A percentile compares a stretch with the other conserved stretches of the same genome.
Evolutionary conservation across 1,140 invertebrate species (phyloP).

Genomic region (Drosophila burlai): DNA sequence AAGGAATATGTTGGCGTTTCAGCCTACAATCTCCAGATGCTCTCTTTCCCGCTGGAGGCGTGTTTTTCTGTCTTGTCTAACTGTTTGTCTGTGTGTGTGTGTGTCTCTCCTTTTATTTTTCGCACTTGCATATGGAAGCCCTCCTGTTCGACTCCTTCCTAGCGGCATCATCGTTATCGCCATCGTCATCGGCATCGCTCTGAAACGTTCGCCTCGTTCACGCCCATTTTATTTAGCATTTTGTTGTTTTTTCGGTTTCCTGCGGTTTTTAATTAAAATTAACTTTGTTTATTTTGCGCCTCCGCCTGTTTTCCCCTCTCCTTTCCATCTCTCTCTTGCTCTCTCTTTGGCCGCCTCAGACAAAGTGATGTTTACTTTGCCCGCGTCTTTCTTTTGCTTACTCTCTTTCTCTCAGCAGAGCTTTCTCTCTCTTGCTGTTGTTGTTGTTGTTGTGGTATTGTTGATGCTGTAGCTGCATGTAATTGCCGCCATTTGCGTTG

Average conservation of each 20-base stretch:
- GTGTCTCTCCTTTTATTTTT: conserved; percentile 41
- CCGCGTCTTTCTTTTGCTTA: conserved; percentile 36
- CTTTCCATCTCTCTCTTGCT: neutral
- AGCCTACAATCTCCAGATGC: conserved; percentile 42
- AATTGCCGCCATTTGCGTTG: conserved; percentile 80
- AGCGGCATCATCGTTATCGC: conserved; percentile 28
- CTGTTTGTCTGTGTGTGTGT: conserved; percentile 2
- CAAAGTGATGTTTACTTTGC: conserved; percentile 76
- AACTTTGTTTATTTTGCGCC: conserved; percentile 82
- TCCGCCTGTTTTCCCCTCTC: neutral
- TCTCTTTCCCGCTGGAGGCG: conserved; percentile 16
- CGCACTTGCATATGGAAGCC: conserved; percentile 60
- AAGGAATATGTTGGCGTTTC: conserved; percentile 19
- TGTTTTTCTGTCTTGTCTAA: conserved; percentile 13
- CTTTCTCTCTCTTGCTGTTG: conserved; percentile 12
- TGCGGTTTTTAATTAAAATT: conserved; percentile 83
- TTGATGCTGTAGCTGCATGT: conserved; percentile 65
- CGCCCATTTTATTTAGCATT: conserved; percentile 80
- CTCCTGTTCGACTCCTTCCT: neutral
- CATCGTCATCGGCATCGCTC: conserved; percentile 42
- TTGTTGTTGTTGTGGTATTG: conserved; percentile 51
- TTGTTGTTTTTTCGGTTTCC: conserved; percentile 74
- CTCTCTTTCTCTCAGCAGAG: neutral
- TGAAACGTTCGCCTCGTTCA: conserved; percentile 30
- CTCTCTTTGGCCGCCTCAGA: conserved; percentile 18